Percentiles rank a stretch among this genome's conserved stretches.
Evolutionary conservation across 2,888 invertebrate genomes (phyloP).

Genomic region (Nematopogon swammerdamellus): DNA sequence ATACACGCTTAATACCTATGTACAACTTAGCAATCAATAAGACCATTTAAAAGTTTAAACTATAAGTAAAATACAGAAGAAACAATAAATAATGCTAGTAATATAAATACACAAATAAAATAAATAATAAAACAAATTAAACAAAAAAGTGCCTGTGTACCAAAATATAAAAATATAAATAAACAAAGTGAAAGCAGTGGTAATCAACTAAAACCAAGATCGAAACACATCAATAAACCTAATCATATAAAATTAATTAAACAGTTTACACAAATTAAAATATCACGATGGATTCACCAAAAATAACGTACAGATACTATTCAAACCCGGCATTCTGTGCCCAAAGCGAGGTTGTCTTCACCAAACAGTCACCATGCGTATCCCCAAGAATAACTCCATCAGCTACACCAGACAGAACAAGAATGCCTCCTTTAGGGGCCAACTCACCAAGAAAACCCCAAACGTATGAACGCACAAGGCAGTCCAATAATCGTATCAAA

Average conservation of each 20-base stretch:
- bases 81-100: too few species aligned
- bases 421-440: constrained; percentile 42
- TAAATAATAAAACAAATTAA: too few species aligned
- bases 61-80: too few species aligned
- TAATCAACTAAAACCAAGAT: too few species aligned
- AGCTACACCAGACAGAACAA: constrained; percentile 25
- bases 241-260: background rate
- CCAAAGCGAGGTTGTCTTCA: constrained; percentile 63
- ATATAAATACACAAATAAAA: too few species aligned
- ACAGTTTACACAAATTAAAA: background rate
- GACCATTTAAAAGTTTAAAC: too few species aligned
- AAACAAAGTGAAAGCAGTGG: too few species aligned
- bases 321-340: constrained; percentile 79
- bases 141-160: background rate
- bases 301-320: constrained; percentile 62
- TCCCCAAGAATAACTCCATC: constrained; percentile 23
- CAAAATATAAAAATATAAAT: background rate
- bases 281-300: constrained; percentile 42
- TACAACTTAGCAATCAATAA: too few species aligned
- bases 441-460: constrained; percentile 39
- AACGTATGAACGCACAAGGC: constrained; percentile 16
- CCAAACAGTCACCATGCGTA: constrained; percentile 33
- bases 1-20: background rate
- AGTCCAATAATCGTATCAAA: constrained; percentile 33
- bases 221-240: too few species aligned